These are phyloP conservation scores for Lutjanus campechanus DNA, from an alignment of 2,797 vertebrate genomes.

Conservation along the genomic window DNA sequence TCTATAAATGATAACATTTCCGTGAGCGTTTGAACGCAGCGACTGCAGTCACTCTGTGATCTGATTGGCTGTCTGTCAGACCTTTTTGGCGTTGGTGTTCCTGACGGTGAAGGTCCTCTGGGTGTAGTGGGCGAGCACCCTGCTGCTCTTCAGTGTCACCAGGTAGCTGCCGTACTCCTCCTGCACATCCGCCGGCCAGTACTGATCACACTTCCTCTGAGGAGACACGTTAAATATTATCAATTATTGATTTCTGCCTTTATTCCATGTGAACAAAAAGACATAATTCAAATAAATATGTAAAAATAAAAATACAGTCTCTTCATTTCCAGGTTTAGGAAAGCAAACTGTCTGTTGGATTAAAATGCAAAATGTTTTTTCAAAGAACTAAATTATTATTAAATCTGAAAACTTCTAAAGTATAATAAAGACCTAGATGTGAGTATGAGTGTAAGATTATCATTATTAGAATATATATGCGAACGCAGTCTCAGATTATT, in stretches of 20 bases:
- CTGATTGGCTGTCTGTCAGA: slow-evolving; percentile 51
- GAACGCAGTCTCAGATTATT: not conserved
- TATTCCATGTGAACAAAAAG: not conserved
- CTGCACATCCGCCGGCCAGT: slow-evolving; percentile 94
- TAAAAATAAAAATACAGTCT: no score
- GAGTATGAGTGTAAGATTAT: no score
- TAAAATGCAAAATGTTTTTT: not conserved
- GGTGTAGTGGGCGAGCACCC: slow-evolving; percentile 91
- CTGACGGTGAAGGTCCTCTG: slow-evolving; percentile 92
- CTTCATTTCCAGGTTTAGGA: not conserved
- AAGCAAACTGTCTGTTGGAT: not conserved
- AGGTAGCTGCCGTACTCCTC: slow-evolving; percentile 94
- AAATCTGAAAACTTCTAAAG: no score
- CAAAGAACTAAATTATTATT: no score
- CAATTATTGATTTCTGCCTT: not conserved
- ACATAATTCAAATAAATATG: not conserved
- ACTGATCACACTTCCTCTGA: slow-evolving; percentile 98
- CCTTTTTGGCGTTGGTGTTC: slow-evolving; percentile 94
- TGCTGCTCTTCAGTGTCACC: slow-evolving; percentile 91
- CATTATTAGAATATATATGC: no score
- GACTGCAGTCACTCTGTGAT: not conserved
- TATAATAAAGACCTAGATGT: no score
- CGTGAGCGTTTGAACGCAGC: not conserved
- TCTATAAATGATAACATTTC: not conserved
- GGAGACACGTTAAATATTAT: slow-evolving; percentile 14